Evolutionary conservation across 2,888 invertebrate species (phyloP).

Genomic region (Drymonia ruficornis): DNA sequence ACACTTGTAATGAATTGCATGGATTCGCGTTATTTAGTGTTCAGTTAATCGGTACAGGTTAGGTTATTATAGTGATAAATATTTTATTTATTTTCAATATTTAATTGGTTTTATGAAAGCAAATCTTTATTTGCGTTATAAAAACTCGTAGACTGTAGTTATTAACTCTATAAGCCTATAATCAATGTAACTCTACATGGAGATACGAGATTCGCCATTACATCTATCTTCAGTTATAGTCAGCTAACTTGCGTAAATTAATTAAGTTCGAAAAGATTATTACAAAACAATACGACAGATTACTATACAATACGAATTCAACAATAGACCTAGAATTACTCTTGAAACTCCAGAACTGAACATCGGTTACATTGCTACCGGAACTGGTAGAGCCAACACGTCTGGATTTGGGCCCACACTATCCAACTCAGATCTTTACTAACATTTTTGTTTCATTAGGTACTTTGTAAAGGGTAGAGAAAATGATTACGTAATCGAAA

Average conservation of each 20-base stretch:
- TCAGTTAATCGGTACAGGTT: background rate
- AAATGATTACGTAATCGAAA: background rate
- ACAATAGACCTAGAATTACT: background rate
- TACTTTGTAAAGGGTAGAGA: background rate
- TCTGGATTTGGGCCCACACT: background rate
- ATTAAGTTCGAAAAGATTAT: too few species aligned
- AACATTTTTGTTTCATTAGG: too few species aligned
- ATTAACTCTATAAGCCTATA: too few species aligned
- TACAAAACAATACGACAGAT: background rate
- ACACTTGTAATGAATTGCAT: background rate
- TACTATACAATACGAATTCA: background rate
- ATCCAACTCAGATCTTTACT: background rate
- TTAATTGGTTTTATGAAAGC: too few species aligned
- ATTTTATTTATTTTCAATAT: background rate
- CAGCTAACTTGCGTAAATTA: too few species aligned
- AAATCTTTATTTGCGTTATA: too few species aligned
- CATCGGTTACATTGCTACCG: background rate
- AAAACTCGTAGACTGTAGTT: too few species aligned
- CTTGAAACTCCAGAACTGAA: background rate
- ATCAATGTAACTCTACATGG: too few species aligned
- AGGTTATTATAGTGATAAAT: background rate
- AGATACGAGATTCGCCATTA: too few species aligned
- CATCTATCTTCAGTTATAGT: too few species aligned
- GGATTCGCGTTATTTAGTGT: background rate
- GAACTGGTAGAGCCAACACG: background rate